Evolutionary conservation across 2,113 vertebrate genomes (phyloP).

Genomic region (Syrmaticus mikado): DNA sequence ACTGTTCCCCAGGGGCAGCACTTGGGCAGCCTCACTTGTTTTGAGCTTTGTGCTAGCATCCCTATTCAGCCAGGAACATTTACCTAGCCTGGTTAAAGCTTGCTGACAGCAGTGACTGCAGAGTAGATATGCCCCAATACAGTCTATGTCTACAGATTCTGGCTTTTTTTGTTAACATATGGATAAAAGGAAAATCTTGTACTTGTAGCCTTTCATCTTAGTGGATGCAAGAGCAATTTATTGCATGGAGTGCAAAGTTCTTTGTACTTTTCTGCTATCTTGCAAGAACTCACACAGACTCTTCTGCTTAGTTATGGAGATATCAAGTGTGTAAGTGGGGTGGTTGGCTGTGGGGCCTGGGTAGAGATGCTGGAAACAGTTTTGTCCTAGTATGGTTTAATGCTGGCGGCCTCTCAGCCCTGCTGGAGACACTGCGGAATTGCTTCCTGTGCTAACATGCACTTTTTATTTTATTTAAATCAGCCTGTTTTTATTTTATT

Average conservation of each 20-base stretch:
- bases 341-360: neutral
- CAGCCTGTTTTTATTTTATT: neutral
- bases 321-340: constrained; percentile 10
- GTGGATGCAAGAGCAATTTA: constrained; percentile 49
- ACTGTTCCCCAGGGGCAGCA: neutral
- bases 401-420: neutral
- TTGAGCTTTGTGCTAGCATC: neutral
- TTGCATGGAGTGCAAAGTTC: constrained; percentile 9
- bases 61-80: neutral
- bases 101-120: constrained; percentile 25
- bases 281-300: constrained; percentile 54
- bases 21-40: neutral
- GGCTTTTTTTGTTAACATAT: constrained; percentile 54
- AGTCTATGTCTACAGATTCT: constrained; percentile 33
- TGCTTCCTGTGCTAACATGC: neutral
- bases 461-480: neutral
- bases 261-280: constrained; percentile 66
- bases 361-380: neutral
- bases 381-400: neutral
- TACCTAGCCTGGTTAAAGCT: constrained; percentile 23
- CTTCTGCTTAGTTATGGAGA: constrained; percentile 49
- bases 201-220: constrained; percentile 65
- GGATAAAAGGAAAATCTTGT: constrained; percentile 70
- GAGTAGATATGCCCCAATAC: neutral
- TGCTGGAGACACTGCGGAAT: neutral